These are phyloP conservation scores for Hipposideros larvatus DNA, from an alignment of 2,797 vertebrate genomes.

Conservation along the genomic window DNA sequence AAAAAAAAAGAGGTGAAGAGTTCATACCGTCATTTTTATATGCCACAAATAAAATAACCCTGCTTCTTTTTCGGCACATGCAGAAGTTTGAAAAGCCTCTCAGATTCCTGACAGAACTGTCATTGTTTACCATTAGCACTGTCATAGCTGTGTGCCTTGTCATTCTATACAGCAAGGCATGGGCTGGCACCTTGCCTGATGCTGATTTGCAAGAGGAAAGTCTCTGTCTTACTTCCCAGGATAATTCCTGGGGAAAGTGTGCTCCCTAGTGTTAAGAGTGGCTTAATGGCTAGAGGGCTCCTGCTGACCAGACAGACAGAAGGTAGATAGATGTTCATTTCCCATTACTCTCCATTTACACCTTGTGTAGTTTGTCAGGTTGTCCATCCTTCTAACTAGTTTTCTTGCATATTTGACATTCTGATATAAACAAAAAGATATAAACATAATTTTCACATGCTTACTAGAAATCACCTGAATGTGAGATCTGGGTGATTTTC, in stretches of 20 bases:
- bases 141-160: slow-evolving; percentile 85
- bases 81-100: slow-evolving; percentile 81
- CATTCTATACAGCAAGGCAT: slow-evolving; percentile 76
- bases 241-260: slow-evolving; percentile 94
- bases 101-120: slow-evolving; percentile 83
- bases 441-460: background rate
- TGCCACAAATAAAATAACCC: slow-evolving; percentile 83
- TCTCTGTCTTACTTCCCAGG: slow-evolving; percentile 37
- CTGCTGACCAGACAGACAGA: background rate
- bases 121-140: slow-evolving; percentile 87
- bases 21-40: slow-evolving; percentile 86
- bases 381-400: too few species aligned
- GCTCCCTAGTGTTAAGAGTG: slow-evolving; percentile 94
- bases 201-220: slow-evolving; percentile 71
- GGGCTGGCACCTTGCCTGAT: slow-evolving; percentile 77
- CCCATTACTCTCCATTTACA: accelerated
- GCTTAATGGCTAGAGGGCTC: slow-evolving; percentile 65
- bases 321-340: accelerated
- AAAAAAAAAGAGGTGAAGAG: slow-evolving; percentile 83
- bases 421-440: background rate
- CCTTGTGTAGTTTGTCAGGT: accelerated
- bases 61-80: slow-evolving; percentile 72
- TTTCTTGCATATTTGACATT: too few species aligned
- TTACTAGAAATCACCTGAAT: background rate
- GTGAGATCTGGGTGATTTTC: background rate